phyloP scores from a whole-genome alignment of 2,888 invertebrate species.

The Nephrotoma guestfalica region DNA sequence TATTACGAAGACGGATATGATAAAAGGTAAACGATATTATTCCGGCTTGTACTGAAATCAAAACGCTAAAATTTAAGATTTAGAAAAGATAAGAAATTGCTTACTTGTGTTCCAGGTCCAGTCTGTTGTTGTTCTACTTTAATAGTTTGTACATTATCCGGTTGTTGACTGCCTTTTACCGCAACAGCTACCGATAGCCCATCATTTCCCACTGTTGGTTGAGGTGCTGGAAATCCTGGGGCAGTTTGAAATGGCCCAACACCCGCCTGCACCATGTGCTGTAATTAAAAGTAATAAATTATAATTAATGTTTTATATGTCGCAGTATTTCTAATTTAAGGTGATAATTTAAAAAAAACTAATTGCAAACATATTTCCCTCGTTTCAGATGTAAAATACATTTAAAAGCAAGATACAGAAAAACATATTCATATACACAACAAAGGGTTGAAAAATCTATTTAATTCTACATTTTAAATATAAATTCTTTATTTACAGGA shows the following conservation, averaged over 20 bases:
- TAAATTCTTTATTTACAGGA: neutral
- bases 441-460: neutral
- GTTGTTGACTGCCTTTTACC: constrained; percentile 18
- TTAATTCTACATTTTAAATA: neutral
- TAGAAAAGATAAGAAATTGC: neutral
- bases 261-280: constrained; percentile 33
- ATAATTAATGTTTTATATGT: neutral
- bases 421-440: neutral
- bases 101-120: constrained; percentile 18
- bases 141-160: constrained; percentile 23
- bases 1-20: neutral
- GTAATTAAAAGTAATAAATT: constrained; percentile 13
- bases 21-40: neutral
- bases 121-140: constrained; percentile 23
- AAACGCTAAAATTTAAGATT: neutral
- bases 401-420: neutral
- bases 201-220: constrained; percentile 25
- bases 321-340: neutral
- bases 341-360: neutral
- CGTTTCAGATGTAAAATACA: neutral
- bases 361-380: neutral
- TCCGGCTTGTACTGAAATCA: neutral
- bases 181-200: constrained; percentile 24
- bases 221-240: constrained; percentile 29
- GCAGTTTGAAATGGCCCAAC: constrained; percentile 30